Conservation (phyloP, 1,140 invertebrate genomes). For the Tetramorium parvispinum region DNA sequence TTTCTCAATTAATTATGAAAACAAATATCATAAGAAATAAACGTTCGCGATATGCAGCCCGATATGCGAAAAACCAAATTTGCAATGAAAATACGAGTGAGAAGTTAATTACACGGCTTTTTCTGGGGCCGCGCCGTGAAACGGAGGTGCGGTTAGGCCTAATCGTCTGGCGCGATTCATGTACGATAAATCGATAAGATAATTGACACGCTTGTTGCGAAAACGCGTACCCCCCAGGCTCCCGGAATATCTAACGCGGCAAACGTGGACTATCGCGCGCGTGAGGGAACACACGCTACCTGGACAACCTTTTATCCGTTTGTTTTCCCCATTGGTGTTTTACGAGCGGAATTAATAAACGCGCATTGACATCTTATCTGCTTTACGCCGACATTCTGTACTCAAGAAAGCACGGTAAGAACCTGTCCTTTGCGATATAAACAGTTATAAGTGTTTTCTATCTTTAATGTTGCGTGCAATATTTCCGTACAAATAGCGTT, state of each 20-base stretch:
- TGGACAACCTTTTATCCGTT: slow-evolving; percentile 33
- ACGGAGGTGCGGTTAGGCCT: background rate
- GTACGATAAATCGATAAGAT: slow-evolving; percentile 70
- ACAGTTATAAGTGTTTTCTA: slow-evolving; percentile 47
- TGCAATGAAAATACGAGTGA: background rate
- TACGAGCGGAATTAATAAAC: slow-evolving; percentile 57
- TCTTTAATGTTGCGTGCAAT: slow-evolving; percentile 32
- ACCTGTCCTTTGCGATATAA: slow-evolving; percentile 32
- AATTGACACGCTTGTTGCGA: slow-evolving; percentile 71
- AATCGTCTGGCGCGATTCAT: slow-evolving; percentile 14
- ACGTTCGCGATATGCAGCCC: background rate
- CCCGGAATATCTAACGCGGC: slow-evolving; percentile 42
- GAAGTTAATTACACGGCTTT: slow-evolving; percentile 21
- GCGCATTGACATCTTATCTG: slow-evolving; percentile 52
- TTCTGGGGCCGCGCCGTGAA: background rate
- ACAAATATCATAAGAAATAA: background rate
- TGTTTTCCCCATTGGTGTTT: slow-evolving; percentile 38
- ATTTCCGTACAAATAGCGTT: slow-evolving; percentile 44
- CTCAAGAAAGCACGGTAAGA: slow-evolving; percentile 30
- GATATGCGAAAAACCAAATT: background rate
- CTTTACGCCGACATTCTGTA: slow-evolving; percentile 17
- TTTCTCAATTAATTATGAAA: background rate
- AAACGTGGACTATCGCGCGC: slow-evolving; percentile 9
- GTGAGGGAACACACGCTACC: background rate
- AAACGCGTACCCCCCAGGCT: slow-evolving; percentile 41